Evolutionary conservation across 2,113 vertebrate species (phyloP).

Genomic region (Tetrax tetrax): DNA sequence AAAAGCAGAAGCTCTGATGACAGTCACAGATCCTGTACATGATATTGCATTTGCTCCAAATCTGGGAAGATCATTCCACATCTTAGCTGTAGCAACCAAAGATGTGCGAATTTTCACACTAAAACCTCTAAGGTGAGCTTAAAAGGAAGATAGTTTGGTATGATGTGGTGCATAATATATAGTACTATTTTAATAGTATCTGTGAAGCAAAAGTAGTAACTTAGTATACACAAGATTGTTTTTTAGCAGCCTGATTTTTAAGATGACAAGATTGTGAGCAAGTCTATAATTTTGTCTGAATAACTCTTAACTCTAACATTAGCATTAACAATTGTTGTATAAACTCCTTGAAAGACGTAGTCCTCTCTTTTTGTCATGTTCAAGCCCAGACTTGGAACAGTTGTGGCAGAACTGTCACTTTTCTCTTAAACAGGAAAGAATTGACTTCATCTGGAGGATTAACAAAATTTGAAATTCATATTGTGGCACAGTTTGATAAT

Average conservation of each 20-base stretch:
- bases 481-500: conserved; percentile 96
- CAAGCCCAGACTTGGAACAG: not conserved
- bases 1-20: conserved; percentile 96
- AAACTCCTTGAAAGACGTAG: not conserved
- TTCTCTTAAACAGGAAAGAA: conserved; percentile 84
- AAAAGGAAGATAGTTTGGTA: not conserved
- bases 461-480: conserved; percentile 94
- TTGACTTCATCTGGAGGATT: conserved; percentile 85
- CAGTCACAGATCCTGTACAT: conserved; percentile 93
- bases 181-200: not conserved
- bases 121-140: conserved; percentile 89
- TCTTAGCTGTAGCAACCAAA: conserved; percentile 96
- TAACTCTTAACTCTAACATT: not conserved
- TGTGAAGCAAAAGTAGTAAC: not conserved
- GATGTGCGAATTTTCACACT: conserved; percentile 97
- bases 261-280: not conserved
- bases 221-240: not conserved
- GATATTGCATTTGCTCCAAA: conserved; percentile 98
- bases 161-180: not conserved
- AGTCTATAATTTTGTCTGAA: not conserved
- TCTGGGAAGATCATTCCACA: conserved; percentile 94
- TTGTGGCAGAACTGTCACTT: not conserved
- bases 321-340: not conserved
- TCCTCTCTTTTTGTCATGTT: not conserved
- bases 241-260: not conserved